These are phyloP conservation scores for Cataglyphis altisquamis DNA, from an alignment of 2,888 invertebrate species.

Conservation along the genomic window DNA sequence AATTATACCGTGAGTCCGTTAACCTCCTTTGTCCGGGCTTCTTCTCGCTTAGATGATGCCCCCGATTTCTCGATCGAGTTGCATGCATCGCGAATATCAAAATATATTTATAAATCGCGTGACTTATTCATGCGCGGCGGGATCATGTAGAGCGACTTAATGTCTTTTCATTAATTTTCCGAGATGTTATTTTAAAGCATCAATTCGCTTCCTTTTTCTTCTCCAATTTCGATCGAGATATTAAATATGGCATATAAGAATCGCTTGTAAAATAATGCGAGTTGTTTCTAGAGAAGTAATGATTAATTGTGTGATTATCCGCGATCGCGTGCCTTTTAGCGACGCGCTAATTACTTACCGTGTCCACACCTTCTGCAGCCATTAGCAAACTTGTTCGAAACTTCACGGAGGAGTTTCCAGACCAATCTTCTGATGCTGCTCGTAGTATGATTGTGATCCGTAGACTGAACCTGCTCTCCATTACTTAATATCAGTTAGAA, in stretches of 20 bases:
- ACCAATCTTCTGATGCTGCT: constrained; percentile 42
- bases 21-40: neutral
- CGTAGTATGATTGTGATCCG: constrained; percentile 21
- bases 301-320: constrained; percentile 40
- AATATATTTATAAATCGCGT: constrained; percentile 26
- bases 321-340: constrained; percentile 27
- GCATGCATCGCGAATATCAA: constrained; percentile 9
- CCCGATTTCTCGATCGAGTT: constrained; percentile 16
- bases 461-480: constrained; percentile 24
- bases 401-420: constrained; percentile 39
- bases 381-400: constrained; percentile 41
- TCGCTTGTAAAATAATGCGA: constrained; percentile 5
- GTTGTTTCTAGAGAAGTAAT: constrained; percentile 11
- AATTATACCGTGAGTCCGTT: constrained; percentile 41
- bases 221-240: neutral
- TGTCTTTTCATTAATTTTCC: constrained; percentile 43
- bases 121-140: constrained; percentile 33
- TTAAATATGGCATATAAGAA: constrained; percentile 9
- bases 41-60: neutral
- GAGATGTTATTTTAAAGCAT: constrained; percentile 4
- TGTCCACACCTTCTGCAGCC: constrained; percentile 9
- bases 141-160: constrained; percentile 24
- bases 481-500: constrained; percentile 11
- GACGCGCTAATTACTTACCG: constrained; percentile 32
- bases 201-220: too few relatives aligned